These are phyloP conservation scores for Cheirogaleus medius DNA, from an alignment of 2,113 vertebrate species.

Conservation along the genomic window DNA sequence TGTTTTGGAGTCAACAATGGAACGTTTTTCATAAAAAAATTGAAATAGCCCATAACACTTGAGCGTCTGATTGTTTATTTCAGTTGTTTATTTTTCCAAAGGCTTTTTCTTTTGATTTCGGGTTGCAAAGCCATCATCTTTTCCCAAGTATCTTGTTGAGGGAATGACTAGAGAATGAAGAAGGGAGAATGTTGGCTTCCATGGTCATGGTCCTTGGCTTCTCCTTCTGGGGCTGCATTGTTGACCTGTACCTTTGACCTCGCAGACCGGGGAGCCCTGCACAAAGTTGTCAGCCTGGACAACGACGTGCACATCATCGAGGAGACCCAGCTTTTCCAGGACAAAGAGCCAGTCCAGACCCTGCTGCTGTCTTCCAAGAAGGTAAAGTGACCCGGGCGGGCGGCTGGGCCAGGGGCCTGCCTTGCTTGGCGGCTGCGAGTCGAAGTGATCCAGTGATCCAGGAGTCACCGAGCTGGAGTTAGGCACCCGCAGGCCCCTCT, in stretches of 20 bases:
- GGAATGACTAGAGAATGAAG: too few species aligned
- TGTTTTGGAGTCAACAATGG: not conserved
- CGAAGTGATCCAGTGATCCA: not conserved
- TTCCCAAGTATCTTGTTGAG: accelerated
- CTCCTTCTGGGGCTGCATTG: not conserved
- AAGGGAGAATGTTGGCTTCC: accelerated
- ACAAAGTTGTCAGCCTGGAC: slow-evolving; percentile 93
- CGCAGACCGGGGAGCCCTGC: slow-evolving; percentile 93
- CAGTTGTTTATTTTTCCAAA: not conserved
- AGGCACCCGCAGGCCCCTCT: not conserved
- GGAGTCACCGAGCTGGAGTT: not conserved
- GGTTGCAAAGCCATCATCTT: accelerated
- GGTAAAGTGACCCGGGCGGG: slow-evolving; percentile 75
- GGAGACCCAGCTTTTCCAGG: slow-evolving; percentile 93
- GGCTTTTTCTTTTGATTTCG: not conserved
- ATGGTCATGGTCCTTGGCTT: accelerated
- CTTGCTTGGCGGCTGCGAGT: accelerated
- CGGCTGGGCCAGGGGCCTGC: accelerated
- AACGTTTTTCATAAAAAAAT: not conserved
- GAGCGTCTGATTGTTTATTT: not conserved
- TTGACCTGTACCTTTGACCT: not conserved
- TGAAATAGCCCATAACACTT: not conserved
- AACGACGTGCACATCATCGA: slow-evolving; percentile 93
- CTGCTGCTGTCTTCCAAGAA: slow-evolving; percentile 90
- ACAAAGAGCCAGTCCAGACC: slow-evolving; percentile 90